A percentile compares a stretch with the other conserved stretches of the same genome.
Evolutionary conservation across 1,140 invertebrate species (phyloP).

Genomic region (Alviniconcha marisindica): DNA sequence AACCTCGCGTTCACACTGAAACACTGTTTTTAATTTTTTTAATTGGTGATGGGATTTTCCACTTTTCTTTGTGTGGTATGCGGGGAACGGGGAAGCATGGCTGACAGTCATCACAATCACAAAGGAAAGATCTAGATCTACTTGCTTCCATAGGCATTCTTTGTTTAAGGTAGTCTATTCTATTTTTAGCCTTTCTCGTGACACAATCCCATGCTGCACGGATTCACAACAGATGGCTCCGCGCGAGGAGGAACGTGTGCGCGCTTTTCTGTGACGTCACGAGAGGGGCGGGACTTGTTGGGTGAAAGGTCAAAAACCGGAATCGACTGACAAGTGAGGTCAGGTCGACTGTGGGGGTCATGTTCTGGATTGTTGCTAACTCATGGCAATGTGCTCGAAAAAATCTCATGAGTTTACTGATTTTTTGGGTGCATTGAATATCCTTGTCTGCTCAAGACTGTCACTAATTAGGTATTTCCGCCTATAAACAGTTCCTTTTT

Average conservation of each 20-base stretch:
- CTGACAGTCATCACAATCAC: background rate
- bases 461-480: too few species aligned
- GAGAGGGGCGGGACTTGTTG: slow-evolving; percentile 26
- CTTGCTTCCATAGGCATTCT: slow-evolving; percentile 24
- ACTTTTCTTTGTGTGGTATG: background rate
- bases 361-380: background rate
- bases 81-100: slow-evolving; percentile 5
- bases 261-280: slow-evolving; percentile 25
- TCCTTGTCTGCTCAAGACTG: too few species aligned
- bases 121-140: slow-evolving; percentile 10
- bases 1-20: too few species aligned
- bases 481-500: too few species aligned
- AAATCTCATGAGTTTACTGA: background rate
- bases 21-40: too few species aligned
- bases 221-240: slow-evolving; percentile 34
- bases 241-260: slow-evolving; percentile 19
- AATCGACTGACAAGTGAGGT: slow-evolving; percentile 20
- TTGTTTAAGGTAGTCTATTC: slow-evolving; percentile 29
- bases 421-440: slow-evolving; percentile 5
- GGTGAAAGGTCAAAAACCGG: slow-evolving; percentile 2
- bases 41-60: slow-evolving; percentile 1
- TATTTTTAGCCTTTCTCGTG: slow-evolving; percentile 35
- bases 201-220: slow-evolving; percentile 36
- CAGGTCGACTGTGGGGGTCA: background rate
- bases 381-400: too few species aligned